These are phyloP conservation scores for Saccostrea glomerata DNA, from an alignment of 1,140 invertebrate genomes.

Conservation along the genomic window DNA sequence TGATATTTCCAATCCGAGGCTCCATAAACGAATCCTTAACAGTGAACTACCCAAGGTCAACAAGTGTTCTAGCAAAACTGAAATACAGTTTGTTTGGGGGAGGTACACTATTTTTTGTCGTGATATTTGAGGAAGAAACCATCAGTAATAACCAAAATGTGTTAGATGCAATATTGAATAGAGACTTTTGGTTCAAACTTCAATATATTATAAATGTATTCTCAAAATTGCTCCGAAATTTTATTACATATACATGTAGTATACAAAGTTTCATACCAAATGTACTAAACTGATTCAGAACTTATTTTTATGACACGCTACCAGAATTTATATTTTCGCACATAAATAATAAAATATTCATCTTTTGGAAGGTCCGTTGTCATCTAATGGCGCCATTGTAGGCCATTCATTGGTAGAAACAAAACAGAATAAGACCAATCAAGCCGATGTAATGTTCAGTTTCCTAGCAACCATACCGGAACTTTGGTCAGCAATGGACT, in stretches of 20 bases:
- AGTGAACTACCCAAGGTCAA: conserved; percentile 53
- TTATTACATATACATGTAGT: too few relatives aligned
- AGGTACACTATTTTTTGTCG: conserved; percentile 16
- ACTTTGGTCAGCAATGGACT: conserved; percentile 10
- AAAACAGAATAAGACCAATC: conserved; percentile 2
- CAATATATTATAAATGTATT: too few relatives aligned
- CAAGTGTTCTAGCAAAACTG: conserved; percentile 50
- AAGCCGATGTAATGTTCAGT: not conserved
- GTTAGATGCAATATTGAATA: too few relatives aligned
- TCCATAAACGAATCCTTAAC: conserved; percentile 55
- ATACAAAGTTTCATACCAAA: too few relatives aligned
- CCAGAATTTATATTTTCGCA: too few relatives aligned
- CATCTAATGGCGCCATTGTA: conserved; percentile 40
- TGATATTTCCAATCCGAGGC: conserved; percentile 50
- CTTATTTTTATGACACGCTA: too few relatives aligned
- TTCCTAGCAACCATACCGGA: conserved; percentile 25
- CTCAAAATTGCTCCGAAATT: too few relatives aligned
- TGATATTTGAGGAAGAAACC: too few relatives aligned
- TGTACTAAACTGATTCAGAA: too few relatives aligned
- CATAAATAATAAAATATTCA: not conserved
- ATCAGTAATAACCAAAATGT: too few relatives aligned
- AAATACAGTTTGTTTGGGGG: conserved; percentile 48
- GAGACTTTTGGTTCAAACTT: too few relatives aligned
- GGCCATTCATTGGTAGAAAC: conserved; percentile 27
- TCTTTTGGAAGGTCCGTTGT: conserved; percentile 3